These are phyloP conservation scores for Australoheros scitulus DNA, from an alignment of 2,113 vertebrate genomes.

Conservation along the genomic window DNA sequence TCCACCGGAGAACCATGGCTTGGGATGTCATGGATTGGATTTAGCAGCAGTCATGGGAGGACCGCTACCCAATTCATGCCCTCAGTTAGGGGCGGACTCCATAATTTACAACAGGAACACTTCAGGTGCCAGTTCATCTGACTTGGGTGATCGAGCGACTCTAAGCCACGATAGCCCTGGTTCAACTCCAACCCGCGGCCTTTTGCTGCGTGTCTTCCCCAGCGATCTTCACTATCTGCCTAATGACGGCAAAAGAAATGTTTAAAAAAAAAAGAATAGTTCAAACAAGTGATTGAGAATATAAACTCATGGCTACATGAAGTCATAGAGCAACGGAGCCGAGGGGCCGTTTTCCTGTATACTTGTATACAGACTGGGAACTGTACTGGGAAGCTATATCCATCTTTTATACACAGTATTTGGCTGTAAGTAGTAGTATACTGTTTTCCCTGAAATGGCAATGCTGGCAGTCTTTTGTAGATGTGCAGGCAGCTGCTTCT, in stretches of 20 bases:
- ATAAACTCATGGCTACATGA: not conserved
- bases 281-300: not conserved
- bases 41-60: not conserved
- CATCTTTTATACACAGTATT: not conserved
- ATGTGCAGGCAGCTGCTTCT: accelerated
- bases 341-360: not conserved
- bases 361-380: not conserved
- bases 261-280: not conserved
- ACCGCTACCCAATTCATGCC: too few species aligned
- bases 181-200: not conserved
- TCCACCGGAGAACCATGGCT: not conserved
- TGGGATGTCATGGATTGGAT: not conserved
- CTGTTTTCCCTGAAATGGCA: not conserved
- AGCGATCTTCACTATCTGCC: not conserved
- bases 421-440: not conserved
- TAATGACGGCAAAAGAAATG: not conserved
- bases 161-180: not conserved
- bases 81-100: too few species aligned
- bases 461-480: not conserved
- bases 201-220: not conserved
- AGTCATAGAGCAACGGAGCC: not conserved
- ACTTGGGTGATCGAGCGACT: not conserved
- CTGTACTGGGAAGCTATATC: not conserved
- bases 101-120: not conserved
- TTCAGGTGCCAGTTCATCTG: not conserved